Evolutionary conservation across 92 coral and sea anemone species (phyloP), one percentile per base, ranked within the genome.

Genomic region (Epizoanthus illoricatus): DNA sequence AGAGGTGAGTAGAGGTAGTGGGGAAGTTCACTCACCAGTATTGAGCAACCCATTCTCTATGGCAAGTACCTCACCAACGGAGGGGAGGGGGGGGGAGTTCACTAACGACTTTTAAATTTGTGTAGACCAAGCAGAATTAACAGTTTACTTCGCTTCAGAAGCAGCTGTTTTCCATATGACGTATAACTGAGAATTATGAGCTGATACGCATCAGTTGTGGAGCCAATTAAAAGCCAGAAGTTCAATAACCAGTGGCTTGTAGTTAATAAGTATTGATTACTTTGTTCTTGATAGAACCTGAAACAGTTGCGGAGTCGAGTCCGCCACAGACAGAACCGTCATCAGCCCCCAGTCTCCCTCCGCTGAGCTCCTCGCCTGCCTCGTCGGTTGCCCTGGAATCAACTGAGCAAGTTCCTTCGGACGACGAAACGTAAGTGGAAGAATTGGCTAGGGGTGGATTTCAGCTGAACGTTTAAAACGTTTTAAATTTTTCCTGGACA

Each of bases 331-430:
- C 86, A n/a, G 90, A 85, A 1, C 84, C 81, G 12, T 84, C 87
- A 19, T 80, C 81, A 52, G 90, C 42, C 2, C 83, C 89, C 84
- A 85, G 95, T 87, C 88, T 87, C 15, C 95, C 89, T 64, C 87
- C 89, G 41, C 60, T 81, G 28, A 86, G 91, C 85, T 84, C 90
- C 61, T 86, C 90, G 56, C 94, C 90, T 42, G 78, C 87, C 8
- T 89, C 92, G 15, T 84, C 92, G 1, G 80, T 87, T 74, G 92
- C 80, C 15, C 61, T 85, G 83, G 93, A 92, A 68, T 59, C 75
- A 10, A 28, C 21, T 6, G 97, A 87, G 47, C 86, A 82, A 4
- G 84, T 56, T 41, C 91, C 91, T 65, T 87, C 90, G 1, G 93
- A 90, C 28, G 97, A 81, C 8, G 90, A 86, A 65, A 84, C 83